Evolutionary conservation across 1,140 invertebrate species (phyloP), one percentile per base, ranked within the genome.

Genomic region (Ctenoplectra terminalis): DNA sequence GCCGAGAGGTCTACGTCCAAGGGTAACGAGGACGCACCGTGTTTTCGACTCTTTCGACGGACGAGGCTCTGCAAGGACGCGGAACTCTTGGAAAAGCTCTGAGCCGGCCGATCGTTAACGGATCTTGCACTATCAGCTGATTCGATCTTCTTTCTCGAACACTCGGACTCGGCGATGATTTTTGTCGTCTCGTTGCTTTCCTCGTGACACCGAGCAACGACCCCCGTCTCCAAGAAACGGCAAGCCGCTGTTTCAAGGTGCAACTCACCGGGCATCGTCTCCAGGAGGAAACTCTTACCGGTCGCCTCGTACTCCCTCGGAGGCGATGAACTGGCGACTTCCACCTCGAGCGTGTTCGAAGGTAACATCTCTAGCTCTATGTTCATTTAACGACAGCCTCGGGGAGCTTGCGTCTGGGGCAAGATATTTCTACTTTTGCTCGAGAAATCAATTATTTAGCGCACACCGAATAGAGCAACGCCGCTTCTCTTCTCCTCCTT

Each of bases 21-120:
- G 13, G 74, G 85, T 29, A 87, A 72, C 17, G 85, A 87, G 46
- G 76, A 67, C 13, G 70, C 74, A 40, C 64, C 79, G 58, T 81
- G 72, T 50, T 82, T 66, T 5, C 80, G 83, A 66, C 81, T 88
- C 9, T 69, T 72, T 26, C 80, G 54, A 7, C 80, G 72, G 0
- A 88, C 77, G 2, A 84, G 31, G 52, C 81, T 88, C 29, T 81
- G 84, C 63, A 88, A 43, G 11, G 86, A 87, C 11, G 84, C 80
- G 29, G 85, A 86, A 40, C 75, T 64, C 61, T 86, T 86, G 20
- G 83, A 74, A 23, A 87, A 81, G 26, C 76, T 67, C 17, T 81
- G 82, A 13, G 66, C 63, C 26, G 81, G 31, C 2, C 72, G 66
- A 17, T 56, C 74, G 56, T 73, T 78, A 43, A 64, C 48, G 11